Conservation (phyloP, 1,140 invertebrate genomes). For the Sinonovacula constricta region DNA sequence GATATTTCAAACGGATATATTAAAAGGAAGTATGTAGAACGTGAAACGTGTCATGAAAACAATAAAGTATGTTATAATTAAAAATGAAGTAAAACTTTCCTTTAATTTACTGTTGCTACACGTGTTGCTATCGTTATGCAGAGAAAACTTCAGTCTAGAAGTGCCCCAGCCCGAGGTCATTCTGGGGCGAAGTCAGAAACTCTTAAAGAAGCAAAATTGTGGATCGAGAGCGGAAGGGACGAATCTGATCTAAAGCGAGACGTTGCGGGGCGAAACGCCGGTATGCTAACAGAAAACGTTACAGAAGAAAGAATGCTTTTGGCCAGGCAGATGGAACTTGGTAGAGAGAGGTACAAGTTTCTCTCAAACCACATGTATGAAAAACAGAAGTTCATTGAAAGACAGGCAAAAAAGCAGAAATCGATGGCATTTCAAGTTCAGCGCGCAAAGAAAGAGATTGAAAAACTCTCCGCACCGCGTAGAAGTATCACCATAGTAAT, state of each 20-base stretch:
- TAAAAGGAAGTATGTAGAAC: too few species aligned
- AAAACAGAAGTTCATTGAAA: slow-evolving; percentile 43
- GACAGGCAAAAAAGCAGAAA: slow-evolving; percentile 22
- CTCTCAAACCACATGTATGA: slow-evolving; percentile 33
- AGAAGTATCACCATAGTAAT: background rate
- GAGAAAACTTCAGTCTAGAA: slow-evolving; percentile 3
- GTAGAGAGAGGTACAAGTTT: slow-evolving; percentile 43
- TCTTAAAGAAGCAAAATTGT: slow-evolving; percentile 19
- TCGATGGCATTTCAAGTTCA: slow-evolving; percentile 30
- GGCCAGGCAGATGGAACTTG: slow-evolving; percentile 27
- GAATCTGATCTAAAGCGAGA: background rate
- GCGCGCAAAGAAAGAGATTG: slow-evolving; percentile 32
- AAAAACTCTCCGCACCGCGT: slow-evolving; percentile 1
- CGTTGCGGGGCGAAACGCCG: background rate
- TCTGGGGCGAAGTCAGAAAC: background rate
- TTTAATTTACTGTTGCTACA: too few species aligned
- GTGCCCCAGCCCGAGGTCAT: slow-evolving; percentile 9
- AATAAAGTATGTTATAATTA: too few species aligned
- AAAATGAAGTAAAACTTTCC: too few species aligned
- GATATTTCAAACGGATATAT: too few species aligned
- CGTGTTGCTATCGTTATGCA: too few species aligned
- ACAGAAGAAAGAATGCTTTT: slow-evolving; percentile 48
- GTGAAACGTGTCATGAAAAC: too few species aligned
- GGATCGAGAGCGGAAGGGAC: slow-evolving; percentile 22
- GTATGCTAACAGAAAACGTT: slow-evolving; percentile 39